These are phyloP conservation scores for Alectura lathami DNA, from an alignment of 2,113 vertebrate species.

Conservation along the genomic window DNA sequence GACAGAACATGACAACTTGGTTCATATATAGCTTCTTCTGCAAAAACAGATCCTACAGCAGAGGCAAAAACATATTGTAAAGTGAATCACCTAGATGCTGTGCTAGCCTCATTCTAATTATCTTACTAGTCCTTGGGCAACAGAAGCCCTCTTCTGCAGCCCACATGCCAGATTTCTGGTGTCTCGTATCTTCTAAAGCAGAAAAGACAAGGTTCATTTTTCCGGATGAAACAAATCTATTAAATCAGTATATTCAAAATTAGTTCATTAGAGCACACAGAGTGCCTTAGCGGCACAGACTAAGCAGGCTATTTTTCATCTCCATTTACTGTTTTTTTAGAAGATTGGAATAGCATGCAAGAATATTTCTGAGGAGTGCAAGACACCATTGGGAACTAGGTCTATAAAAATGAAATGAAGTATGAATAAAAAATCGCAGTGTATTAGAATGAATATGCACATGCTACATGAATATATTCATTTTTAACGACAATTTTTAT, in stretches of 20 bases:
- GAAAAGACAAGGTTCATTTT: background rate
- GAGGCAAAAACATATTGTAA: conserved; percentile 42
- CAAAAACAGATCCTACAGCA: conserved; percentile 43
- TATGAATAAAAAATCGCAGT: conserved; percentile 16
- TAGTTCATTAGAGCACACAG: background rate
- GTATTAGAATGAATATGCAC: conserved; percentile 1
- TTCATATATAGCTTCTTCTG: conserved; percentile 56
- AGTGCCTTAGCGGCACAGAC: background rate
- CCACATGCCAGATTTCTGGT: conserved; percentile 1
- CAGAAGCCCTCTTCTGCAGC: background rate
- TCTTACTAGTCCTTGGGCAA: background rate
- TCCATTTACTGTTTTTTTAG: background rate
- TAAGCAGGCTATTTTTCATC: background rate
- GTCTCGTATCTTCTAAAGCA: background rate
- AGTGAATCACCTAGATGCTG: conserved; percentile 38
- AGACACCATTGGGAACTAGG: background rate
- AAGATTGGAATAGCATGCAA: background rate
- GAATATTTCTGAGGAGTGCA: background rate
- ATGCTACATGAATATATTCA: background rate
- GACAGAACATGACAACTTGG: conserved; percentile 39
- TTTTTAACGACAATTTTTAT: conserved; percentile 32
- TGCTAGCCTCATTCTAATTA: conserved; percentile 56
- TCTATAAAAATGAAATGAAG: conserved; percentile 30
- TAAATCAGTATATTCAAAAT: background rate
- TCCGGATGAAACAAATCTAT: background rate